Evolutionary conservation across 2,888 invertebrate genomes (phyloP).

Genomic region (Stenotaenia linearis): DNA sequence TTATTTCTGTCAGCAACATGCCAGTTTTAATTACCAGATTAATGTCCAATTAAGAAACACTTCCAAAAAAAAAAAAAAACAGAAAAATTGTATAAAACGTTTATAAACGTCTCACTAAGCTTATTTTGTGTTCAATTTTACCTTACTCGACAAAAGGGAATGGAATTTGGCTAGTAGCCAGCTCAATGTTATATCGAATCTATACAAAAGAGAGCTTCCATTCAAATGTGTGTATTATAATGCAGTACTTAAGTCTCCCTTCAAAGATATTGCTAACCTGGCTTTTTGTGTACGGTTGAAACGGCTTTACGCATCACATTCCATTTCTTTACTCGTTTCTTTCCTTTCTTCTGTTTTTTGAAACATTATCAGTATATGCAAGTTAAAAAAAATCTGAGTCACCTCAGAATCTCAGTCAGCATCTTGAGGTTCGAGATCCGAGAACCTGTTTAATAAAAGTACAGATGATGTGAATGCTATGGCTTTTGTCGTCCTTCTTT

Average conservation of each 20-base stretch:
- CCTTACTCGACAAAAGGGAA: slow-evolving; percentile 3
- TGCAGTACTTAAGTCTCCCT: slow-evolving; percentile 20
- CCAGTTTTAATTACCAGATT: neutral
- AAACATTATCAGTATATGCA: slow-evolving; percentile 1
- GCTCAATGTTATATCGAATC: slow-evolving; percentile 13
- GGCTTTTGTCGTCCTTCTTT: neutral
- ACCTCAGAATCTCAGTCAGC: slow-evolving; percentile 17
- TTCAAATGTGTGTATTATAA: neutral
- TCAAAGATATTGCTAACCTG: slow-evolving; percentile 1
- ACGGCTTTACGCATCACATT: slow-evolving; percentile 6
- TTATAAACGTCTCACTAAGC: too few relatives aligned
- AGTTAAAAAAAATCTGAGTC: slow-evolving; percentile 4
- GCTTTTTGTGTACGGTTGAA: slow-evolving; percentile 4
- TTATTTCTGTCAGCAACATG: neutral
- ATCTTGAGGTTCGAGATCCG: neutral
- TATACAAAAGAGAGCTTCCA: slow-evolving; percentile 21
- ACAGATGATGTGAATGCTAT: neutral
- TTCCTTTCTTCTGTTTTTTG: neutral
- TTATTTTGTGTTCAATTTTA: neutral
- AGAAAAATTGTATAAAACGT: neutral
- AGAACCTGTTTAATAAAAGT: neutral
- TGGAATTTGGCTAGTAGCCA: slow-evolving; percentile 20
- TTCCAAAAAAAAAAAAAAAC: neutral
- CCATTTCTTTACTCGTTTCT: neutral
- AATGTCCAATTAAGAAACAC: neutral